Evolutionary conservation across 1,140 invertebrate species (phyloP), one percentile per base, ranked within the genome.

Genomic region (Caenorhabditis tropicalis): DNA sequence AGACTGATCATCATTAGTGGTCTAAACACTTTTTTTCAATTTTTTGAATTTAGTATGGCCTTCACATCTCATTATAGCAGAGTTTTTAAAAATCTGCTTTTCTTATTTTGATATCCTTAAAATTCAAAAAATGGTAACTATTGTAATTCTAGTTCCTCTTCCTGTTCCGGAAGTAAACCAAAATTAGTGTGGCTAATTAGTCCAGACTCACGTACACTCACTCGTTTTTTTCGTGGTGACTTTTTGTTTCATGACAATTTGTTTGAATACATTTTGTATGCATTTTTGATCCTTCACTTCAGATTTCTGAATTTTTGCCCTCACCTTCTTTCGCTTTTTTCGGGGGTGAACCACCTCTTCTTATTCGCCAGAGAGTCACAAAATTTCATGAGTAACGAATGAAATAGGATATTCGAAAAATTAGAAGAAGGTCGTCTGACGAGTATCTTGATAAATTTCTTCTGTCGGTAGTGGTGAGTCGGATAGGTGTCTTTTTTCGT

Each of bases 391-490:
- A 74, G 36, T n/a, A 74, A 74, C 21, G 36, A 43, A n/a, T 10
- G 65, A 74, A 74, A 74, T 74, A 74, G 43, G 65, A 74, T 74
- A 74, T 74, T 74, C 36, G 36, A 74, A 74, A 46, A 74, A 74
- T 74, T 74, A 74, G 65, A 74, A 10, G 65, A 74, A 74, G 33
- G 65, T 74, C 36, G 65, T 33, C 29, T 9, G 58, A 74, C 65
- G 36, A 74, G 65, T 43, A 74, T 74, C 65, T 24, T 74, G 65
- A 74, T 74, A 74, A 74, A 74, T 74, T 74, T 74, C 36, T 74
- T 39, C 4, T 12, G 65, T 46, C 33, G 36, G 65, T 74, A 74
- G 36, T 65, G 58, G 65, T 43, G 27, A 74, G 53, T 56, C 24
- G 48, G n/a, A 19, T 51, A 51, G 48, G 58, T n/a, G 33, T 15